Percentiles rank a stretch among this genome's conserved stretches.
These are phyloP conservation scores for Elysia crispata DNA, from an alignment of 2,888 invertebrate species.

Conservation along the genomic window DNA sequence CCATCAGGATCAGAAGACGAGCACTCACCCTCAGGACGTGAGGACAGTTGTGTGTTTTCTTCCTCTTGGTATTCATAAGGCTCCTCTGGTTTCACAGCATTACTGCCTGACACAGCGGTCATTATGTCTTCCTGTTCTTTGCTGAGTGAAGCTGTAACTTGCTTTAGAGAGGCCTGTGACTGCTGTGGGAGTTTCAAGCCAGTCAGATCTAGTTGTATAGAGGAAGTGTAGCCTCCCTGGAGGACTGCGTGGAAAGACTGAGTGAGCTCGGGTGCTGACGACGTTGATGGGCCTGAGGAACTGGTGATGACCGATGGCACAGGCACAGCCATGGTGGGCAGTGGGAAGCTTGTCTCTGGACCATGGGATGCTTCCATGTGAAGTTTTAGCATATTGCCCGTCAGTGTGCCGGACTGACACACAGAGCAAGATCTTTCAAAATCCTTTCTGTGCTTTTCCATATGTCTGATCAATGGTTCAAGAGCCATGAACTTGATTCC, in stretches of 20 bases:
- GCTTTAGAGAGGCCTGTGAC: conserved; percentile 31
- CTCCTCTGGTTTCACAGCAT: conserved; percentile 41
- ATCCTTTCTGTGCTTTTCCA: conserved; percentile 47
- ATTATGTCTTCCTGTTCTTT: background rate
- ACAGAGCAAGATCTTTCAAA: conserved; percentile 50
- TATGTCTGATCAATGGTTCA: conserved; percentile 42
- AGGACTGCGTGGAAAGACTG: conserved; percentile 40
- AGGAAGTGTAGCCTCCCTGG: conserved; percentile 26
- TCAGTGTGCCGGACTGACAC: conserved; percentile 47
- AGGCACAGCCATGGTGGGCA: conserved; percentile 33
- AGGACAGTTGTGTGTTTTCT: background rate
- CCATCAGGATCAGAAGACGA: background rate
- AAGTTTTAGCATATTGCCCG: conserved; percentile 46
- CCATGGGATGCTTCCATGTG: conserved; percentile 51
- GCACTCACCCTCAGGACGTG: conserved; percentile 4
- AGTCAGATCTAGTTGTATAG: conserved; percentile 5
- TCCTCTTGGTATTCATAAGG: conserved; percentile 40
- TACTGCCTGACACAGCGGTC: background rate
- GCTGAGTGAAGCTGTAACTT: background rate
- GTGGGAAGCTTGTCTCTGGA: conserved; percentile 45
- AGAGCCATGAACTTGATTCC: conserved; percentile 46
- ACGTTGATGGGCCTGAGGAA: conserved; percentile 28
- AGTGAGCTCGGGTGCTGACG: conserved; percentile 50
- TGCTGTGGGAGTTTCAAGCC: conserved; percentile 45
- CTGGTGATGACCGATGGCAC: conserved; percentile 2